Conservation (phyloP, 64 coral and sea anemone species). For the Orbicella faveolata region DNA sequence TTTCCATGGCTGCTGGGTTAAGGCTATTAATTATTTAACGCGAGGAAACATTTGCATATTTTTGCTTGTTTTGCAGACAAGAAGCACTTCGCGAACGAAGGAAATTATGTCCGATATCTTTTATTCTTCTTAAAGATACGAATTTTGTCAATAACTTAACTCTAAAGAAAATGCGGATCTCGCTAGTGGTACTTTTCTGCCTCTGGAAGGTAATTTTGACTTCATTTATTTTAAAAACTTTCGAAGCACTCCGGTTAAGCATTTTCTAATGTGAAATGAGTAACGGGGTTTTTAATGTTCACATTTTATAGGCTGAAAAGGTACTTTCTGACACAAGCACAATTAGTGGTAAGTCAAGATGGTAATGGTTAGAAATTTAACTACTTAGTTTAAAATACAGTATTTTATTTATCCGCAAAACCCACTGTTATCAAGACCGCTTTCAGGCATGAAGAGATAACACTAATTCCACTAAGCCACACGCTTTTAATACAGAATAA, state of each 20-base stretch:
- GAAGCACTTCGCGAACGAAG: background rate
- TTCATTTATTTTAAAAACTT: background rate
- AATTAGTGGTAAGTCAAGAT: background rate
- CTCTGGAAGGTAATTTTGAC: background rate
- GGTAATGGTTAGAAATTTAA: background rate
- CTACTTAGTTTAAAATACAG: background rate
- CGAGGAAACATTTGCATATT: constrained; percentile 10
- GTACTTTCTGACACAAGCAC: background rate
- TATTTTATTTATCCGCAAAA: background rate
- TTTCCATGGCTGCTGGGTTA: constrained; percentile 15
- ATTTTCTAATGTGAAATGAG: background rate
- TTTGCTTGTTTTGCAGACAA: constrained; percentile 2
- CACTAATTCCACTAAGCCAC: background rate
- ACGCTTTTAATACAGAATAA: background rate
- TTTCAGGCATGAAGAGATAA: background rate
- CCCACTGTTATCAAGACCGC: background rate
- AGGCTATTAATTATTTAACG: constrained; percentile 30
- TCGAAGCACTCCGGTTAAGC: background rate
- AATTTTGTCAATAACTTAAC: background rate
- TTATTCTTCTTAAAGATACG: background rate
- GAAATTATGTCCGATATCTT: background rate
- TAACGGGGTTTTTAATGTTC: background rate
- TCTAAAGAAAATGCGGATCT: background rate
- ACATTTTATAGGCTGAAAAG: background rate
- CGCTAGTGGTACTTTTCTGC: background rate